Evolutionary conservation across 2,113 vertebrate species (phyloP).

Genomic region (Hippoglossus stenolepis): DNA sequence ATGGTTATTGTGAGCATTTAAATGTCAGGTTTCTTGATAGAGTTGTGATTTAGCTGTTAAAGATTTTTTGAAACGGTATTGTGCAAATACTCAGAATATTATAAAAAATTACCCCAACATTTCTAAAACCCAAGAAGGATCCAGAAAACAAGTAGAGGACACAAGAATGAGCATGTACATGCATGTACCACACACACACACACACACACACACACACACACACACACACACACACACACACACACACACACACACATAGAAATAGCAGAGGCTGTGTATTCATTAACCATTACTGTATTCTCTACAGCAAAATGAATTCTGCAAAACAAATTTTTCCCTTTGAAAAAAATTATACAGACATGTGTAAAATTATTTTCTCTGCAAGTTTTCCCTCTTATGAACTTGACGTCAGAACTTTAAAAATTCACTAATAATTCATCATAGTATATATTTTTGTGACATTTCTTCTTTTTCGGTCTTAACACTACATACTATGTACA

Average conservation of each 20-base stretch:
- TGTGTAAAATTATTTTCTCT: background rate
- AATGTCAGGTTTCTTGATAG: background rate
- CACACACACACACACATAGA: constrained; percentile 22
- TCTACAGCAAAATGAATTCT: too few relatives aligned
- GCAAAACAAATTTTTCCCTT: too few relatives aligned
- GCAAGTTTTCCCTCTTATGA: background rate
- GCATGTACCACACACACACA: constrained; percentile 6
- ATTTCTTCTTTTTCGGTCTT: background rate
- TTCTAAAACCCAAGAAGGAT: background rate
- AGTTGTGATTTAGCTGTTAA: background rate
- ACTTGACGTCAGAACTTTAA: background rate
- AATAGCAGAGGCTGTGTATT: background rate
- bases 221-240: too few relatives aligned
- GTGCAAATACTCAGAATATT: background rate
- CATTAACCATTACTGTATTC: too few relatives aligned
- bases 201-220: constrained; percentile 1
- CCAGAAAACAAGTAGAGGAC: background rate
- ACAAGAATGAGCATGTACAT: background rate
- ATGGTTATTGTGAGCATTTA: background rate
- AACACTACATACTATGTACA: background rate
- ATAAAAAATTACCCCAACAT: background rate
- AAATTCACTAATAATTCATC: background rate
- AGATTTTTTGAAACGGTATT: background rate
- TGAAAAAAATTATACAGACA: too few relatives aligned
- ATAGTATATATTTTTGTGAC: background rate